Conservation (phyloP, 2,113 vertebrate genomes). For the Pluvialis apricaria region DNA sequence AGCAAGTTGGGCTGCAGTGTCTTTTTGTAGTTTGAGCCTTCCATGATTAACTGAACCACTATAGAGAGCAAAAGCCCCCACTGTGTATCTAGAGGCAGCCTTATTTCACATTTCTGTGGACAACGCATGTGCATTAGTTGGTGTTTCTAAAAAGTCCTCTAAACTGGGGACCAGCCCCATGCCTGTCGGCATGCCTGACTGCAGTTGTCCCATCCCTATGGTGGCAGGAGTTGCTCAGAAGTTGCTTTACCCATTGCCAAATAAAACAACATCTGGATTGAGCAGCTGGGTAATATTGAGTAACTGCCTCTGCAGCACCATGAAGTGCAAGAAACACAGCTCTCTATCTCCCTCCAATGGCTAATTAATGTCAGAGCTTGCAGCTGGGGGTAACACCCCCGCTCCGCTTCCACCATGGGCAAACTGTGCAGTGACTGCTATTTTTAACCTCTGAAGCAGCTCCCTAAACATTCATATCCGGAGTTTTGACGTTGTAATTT, state of each 20-base stretch:
- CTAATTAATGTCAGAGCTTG: background rate
- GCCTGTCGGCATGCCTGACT: background rate
- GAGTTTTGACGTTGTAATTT: background rate
- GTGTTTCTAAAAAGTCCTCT: background rate
- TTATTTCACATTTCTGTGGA: background rate
- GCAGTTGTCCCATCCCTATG: background rate
- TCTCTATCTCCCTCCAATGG: constrained; percentile 1
- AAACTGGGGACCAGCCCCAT: background rate
- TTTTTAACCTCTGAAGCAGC: background rate
- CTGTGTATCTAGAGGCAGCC: background rate
- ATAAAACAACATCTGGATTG: background rate
- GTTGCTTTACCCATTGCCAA: background rate
- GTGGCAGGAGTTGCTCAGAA: background rate
- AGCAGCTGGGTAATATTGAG: background rate
- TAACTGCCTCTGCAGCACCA: background rate
- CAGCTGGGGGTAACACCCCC: background rate
- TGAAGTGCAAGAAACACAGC: background rate
- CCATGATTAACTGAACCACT: background rate
- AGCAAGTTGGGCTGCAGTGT: background rate
- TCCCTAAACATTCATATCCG: background rate
- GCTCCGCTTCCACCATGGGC: background rate
- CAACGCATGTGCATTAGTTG: background rate
- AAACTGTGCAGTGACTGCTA: background rate
- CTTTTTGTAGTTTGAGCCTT: background rate
- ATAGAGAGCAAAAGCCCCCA: background rate